These are phyloP conservation scores for Metacarcinus magister DNA, from an alignment of 2,888 invertebrate genomes.

Conservation along the genomic window DNA sequence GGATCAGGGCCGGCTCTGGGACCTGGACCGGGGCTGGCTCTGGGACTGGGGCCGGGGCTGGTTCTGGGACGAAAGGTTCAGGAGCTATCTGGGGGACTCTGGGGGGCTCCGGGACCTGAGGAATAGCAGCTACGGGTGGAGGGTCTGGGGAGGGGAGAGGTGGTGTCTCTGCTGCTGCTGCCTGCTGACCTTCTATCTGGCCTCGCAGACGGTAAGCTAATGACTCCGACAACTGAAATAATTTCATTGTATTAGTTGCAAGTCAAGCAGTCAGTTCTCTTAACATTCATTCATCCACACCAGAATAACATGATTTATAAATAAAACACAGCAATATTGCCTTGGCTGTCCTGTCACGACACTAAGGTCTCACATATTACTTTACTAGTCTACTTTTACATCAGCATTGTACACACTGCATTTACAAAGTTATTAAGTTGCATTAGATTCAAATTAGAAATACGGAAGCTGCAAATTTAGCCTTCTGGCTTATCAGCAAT, in stretches of 20 bases:
- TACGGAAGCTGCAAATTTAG: too few relatives aligned
- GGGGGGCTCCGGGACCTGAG: slow-evolving; percentile 66
- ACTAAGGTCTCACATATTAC: too few relatives aligned
- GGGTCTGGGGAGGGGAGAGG: slow-evolving; percentile 61
- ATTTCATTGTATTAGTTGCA: background rate
- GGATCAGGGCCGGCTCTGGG: slow-evolving; percentile 11
- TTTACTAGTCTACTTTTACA: too few relatives aligned
- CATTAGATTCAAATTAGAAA: too few relatives aligned
- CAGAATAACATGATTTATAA: background rate
- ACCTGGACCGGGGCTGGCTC: background rate
- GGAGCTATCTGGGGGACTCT: slow-evolving; percentile 64
- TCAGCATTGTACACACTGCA: too few relatives aligned
- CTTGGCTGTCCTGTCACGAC: background rate
- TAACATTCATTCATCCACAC: background rate
- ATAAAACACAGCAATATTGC: background rate
- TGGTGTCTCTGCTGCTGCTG: slow-evolving; percentile 64
- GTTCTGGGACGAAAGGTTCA: slow-evolving; percentile 54
- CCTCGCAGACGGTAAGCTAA: slow-evolving; percentile 78
- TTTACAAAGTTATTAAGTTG: too few relatives aligned
- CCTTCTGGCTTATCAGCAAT: too few relatives aligned
- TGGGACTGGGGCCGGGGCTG: slow-evolving; percentile 1
- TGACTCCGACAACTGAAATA: slow-evolving; percentile 80
- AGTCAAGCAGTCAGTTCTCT: background rate
- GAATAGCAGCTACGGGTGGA: background rate
- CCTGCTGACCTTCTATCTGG: slow-evolving; percentile 78